Evolutionary conservation across 2,797 vertebrate species (phyloP).

Genomic region (Tauraco hartlaubi): DNA sequence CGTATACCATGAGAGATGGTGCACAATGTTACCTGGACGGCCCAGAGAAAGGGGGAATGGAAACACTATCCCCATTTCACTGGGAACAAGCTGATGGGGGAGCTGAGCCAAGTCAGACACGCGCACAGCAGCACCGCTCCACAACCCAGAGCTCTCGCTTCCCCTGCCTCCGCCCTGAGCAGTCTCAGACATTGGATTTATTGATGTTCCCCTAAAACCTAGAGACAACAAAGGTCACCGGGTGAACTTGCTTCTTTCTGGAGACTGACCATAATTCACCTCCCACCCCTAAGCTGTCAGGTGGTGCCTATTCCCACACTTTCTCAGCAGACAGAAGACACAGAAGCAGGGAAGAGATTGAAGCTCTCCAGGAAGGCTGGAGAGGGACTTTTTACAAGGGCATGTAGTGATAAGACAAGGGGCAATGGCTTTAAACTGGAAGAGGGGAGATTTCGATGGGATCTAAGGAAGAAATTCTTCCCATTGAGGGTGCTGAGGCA

Average conservation of each 20-base stretch:
- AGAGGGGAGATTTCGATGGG: too few species aligned
- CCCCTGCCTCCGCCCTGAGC: neutral
- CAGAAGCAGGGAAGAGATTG: neutral
- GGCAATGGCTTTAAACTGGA: too few species aligned
- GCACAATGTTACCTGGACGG: neutral
- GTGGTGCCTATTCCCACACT: neutral
- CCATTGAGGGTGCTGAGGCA: too few species aligned
- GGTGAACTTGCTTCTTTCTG: neutral
- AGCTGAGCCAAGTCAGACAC: accelerated
- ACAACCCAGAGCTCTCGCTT: neutral
- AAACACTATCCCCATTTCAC: neutral
- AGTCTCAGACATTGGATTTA: neutral
- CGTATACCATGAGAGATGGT: accelerated
- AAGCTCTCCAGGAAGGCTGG: too few species aligned
- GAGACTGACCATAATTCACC: accelerated
- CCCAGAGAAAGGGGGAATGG: neutral
- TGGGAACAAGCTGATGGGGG: accelerated
- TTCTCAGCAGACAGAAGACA: neutral
- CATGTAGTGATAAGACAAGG: too few species aligned
- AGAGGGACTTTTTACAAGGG: too few species aligned
- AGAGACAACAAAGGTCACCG: neutral
- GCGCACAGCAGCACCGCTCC: neutral
- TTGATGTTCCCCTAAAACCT: neutral
- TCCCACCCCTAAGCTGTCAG: neutral
- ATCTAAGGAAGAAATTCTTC: too few species aligned